Conservation (phyloP, 2,888 invertebrate species). For the Meloe dianella region DNA sequence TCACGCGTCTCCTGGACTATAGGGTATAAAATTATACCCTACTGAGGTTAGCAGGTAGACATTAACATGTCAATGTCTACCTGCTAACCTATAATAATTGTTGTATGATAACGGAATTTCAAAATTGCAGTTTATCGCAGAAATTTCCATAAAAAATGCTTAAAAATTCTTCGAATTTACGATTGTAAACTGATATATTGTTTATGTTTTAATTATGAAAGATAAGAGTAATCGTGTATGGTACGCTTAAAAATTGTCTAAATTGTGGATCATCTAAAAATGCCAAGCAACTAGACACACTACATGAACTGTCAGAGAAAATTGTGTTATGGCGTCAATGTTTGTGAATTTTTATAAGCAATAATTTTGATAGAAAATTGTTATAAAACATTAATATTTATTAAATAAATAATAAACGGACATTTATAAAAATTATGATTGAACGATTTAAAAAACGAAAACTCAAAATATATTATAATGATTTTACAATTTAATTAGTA, state of each 20-base stretch:
- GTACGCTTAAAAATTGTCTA: neutral
- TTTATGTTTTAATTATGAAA: no score
- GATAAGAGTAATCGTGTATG: neutral
- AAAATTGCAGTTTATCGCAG: no score
- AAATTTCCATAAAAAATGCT: no score
- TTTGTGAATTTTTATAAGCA: conserved; percentile 14
- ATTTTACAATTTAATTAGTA: conserved; percentile 41
- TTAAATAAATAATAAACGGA: neutral
- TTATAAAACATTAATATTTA: neutral
- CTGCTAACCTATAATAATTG: no score
- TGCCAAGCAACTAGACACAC: neutral
- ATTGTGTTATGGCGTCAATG: conserved; percentile 30
- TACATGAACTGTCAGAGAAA: conserved; percentile 16
- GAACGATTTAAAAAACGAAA: conserved; percentile 48
- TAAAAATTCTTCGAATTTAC: no score
- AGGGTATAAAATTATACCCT: no score
- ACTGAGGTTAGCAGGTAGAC: no score
- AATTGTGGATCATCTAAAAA: neutral
- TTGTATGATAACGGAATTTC: no score
- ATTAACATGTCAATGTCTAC: no score
- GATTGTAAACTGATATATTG: no score
- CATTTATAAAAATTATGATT: conserved; percentile 43
- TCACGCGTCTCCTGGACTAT: no score
- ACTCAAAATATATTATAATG: conserved; percentile 48
- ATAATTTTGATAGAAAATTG: conserved; percentile 18